Conservation (phyloP, 2,113 vertebrate genomes). For the Macrotis lagotis region DNA sequence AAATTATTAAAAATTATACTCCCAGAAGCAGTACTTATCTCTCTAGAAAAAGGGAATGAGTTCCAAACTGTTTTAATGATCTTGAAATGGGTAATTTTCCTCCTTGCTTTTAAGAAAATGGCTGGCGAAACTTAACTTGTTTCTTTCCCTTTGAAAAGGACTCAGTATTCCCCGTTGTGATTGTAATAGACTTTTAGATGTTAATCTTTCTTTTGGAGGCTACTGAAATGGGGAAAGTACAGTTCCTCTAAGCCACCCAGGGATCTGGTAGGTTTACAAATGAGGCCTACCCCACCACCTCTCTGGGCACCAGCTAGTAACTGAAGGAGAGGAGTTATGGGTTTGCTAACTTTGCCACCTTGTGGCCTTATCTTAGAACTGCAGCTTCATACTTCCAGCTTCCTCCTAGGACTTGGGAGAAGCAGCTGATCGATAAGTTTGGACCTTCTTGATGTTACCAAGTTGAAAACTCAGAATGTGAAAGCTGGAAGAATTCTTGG, state of each 20-base stretch:
- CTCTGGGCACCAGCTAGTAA: neutral
- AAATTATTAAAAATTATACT: neutral
- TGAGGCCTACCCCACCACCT: slow-evolving; percentile 4
- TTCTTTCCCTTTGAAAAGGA: neutral
- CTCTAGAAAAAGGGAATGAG: slow-evolving; percentile 1
- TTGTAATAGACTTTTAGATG: slow-evolving; percentile 43
- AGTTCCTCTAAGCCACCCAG: neutral
- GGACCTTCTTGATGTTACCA: neutral
- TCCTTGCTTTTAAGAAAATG: slow-evolving; percentile 34
- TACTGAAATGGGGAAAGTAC: slow-evolving; percentile 9
- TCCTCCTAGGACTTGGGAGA: neutral
- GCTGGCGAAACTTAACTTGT: neutral
- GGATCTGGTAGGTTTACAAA: neutral
- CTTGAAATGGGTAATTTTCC: neutral
- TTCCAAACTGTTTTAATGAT: neutral
- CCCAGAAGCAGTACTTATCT: slow-evolving; percentile 37
- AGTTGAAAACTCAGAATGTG: neutral
- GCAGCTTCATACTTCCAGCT: neutral
- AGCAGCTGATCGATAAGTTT: neutral
- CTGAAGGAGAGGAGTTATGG: neutral
- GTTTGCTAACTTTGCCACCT: neutral
- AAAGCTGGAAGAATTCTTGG: neutral
- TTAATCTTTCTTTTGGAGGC: slow-evolving; percentile 12
- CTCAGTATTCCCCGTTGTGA: slow-evolving; percentile 2
- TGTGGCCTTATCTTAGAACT: neutral